Evolutionary conservation across 1,140 invertebrate genomes (phyloP).

Genomic region (Drosophila ironensis): DNA sequence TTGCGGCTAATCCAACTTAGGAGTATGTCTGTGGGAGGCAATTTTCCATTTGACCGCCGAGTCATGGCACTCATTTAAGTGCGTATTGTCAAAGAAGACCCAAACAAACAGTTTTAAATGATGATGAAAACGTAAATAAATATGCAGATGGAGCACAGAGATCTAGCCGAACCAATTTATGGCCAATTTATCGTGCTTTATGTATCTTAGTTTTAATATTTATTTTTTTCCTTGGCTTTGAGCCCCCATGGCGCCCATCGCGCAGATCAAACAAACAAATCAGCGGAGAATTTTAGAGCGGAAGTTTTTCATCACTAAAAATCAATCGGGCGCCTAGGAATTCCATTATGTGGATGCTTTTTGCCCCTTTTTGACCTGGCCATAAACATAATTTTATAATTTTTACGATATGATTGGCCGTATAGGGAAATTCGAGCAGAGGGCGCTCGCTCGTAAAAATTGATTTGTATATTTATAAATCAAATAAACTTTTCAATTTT

Average conservation of each 20-base stretch:
- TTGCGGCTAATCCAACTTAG: constrained; percentile 30
- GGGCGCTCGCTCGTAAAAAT: constrained; percentile 49
- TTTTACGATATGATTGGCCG: constrained; percentile 59
- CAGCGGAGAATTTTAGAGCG: constrained; percentile 4
- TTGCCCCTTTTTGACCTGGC: neutral
- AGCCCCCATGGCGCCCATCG: constrained; percentile 3
- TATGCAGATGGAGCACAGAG: neutral
- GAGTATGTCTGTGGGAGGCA: constrained; percentile 9
- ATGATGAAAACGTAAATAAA: constrained; percentile 30
- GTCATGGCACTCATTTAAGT: constrained; percentile 2
- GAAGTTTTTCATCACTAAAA: constrained; percentile 69
- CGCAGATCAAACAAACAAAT: constrained; percentile 25
- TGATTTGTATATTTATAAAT: constrained; percentile 76
- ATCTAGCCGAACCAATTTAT: constrained; percentile 21
- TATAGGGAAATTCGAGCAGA: constrained; percentile 26
- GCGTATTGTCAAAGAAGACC: neutral
- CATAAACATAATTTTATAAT: constrained; percentile 64
- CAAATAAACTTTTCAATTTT: constrained; percentile 71
- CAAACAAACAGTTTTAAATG: constrained; percentile 19
- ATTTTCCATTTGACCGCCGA: constrained; percentile 3
- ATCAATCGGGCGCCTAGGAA: constrained; percentile 30
- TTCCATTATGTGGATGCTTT: constrained; percentile 7
- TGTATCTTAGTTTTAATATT: constrained; percentile 47
- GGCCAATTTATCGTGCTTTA: constrained; percentile 47
- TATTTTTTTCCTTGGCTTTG: neutral